Evolutionary conservation across 2,888 invertebrate species (phyloP), one percentile per base, ranked within the genome.

Genomic region (Synanthedon tipuliformis): DNA sequence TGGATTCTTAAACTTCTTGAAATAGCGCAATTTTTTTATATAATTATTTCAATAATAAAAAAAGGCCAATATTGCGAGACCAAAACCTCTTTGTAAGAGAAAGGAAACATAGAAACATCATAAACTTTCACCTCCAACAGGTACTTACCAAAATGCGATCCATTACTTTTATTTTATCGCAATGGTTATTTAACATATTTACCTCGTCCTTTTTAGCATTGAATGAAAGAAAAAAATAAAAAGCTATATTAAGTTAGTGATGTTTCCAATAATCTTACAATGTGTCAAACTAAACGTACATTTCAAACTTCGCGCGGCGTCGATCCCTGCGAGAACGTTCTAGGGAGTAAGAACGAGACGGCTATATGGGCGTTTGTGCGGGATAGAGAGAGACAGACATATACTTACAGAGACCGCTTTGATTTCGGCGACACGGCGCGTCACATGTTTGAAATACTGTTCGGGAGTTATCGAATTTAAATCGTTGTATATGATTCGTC

Each of bases 401-500:
- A 67, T 70, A 90, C 92, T 90, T 87, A 94, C 94, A 75, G 94
- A 93, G 55, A 97, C 96, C 40, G 96, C 95, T 81, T 95, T 95
- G 62, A 96, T 94, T 88, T 95, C 96, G 50, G 95, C 95, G 57
- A 96, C 87, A 63, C 95, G 90, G 66, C 92, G 91, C 0, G 94
- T 96, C 59, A 98, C 95, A 81, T 96, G 95, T 80, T 96, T 96
- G 78, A 96, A 95, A 84, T 97, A 97, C 84, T 97, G 96, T 82
- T 97, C 95, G 0, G 98, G 98, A 5, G 98, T 96, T 66, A 98
- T 95, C 53, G 92, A 90, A 78, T 94, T 94, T 57, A 98, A 89
- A 79, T 98, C 97, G 71, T 92, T 94, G 88, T 95, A 97, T 34
- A 95, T 92, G 67, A 98, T 93, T 69, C 95, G 92, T 68, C 97